A percentile compares a stretch with the other conserved stretches of the same genome.
Conservation (phyloP, 2,797 vertebrate species). For the Triplophysa bombifrons region DNA sequence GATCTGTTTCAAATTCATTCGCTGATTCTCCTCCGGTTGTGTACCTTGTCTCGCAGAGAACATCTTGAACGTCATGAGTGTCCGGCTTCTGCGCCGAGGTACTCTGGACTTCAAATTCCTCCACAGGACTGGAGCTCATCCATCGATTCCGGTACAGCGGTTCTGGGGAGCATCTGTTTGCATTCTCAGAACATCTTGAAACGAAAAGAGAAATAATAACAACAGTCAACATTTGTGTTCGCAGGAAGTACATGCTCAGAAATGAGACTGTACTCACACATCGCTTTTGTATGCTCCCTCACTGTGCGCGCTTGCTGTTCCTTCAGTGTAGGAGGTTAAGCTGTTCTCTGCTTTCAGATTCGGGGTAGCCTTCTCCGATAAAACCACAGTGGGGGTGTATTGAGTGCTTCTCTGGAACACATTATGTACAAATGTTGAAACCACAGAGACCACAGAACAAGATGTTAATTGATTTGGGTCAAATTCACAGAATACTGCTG, state of each 20-base stretch:
- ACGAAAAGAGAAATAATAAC: slow-evolving; percentile 7
- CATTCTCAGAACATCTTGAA: slow-evolving; percentile 49
- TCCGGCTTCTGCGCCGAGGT: slow-evolving; percentile 52
- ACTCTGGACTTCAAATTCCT: slow-evolving; percentile 52
- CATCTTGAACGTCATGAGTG: slow-evolving; percentile 65
- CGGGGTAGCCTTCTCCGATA: slow-evolving; percentile 75
- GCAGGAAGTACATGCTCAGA: slow-evolving; percentile 6
- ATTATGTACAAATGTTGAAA: slow-evolving; percentile 1
- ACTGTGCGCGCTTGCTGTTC: slow-evolving; percentile 63
- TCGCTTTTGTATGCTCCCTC: slow-evolving; percentile 61
- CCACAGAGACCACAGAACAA: slow-evolving; percentile 2
- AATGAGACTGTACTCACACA: slow-evolving; percentile 64
- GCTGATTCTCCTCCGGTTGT: slow-evolving; percentile 80
- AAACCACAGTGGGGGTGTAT: slow-evolving; percentile 76
- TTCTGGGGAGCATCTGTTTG: slow-evolving; percentile 41
- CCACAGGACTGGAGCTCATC: slow-evolving; percentile 65
- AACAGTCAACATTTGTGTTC: background rate
- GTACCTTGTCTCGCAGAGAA: slow-evolving; percentile 81
- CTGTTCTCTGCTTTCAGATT: slow-evolving; percentile 66
- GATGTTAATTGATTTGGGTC: background rate
- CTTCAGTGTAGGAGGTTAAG: slow-evolving; percentile 62
- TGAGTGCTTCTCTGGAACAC: slow-evolving; percentile 72
- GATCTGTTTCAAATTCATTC: slow-evolving; percentile 73
- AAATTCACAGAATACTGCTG: background rate
- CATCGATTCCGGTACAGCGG: slow-evolving; percentile 55